Evolutionary conservation across 2,888 invertebrate species (phyloP).

Genomic region (Apamea monoglypha): DNA sequence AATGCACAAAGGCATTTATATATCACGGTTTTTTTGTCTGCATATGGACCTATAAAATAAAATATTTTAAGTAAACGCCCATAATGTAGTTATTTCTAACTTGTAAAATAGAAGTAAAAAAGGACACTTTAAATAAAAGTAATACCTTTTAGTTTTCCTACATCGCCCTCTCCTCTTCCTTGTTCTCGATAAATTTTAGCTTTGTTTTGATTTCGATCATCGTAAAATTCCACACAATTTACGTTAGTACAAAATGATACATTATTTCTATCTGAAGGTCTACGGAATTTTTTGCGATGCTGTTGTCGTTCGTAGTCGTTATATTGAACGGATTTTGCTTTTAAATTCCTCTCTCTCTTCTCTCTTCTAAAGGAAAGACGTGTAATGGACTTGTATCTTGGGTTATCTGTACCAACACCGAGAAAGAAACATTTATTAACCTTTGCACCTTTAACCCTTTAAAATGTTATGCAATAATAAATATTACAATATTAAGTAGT

Average conservation of each 20-base stretch:
- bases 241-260: constrained; percentile 45
- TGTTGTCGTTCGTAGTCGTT: constrained; percentile 12
- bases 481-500: not conserved
- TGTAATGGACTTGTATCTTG: constrained; percentile 25
- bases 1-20: not conserved
- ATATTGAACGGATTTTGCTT: constrained; percentile 24
- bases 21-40: not conserved
- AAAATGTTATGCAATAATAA: not conserved
- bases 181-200: not conserved
- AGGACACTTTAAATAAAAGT: not conserved
- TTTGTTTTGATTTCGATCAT: not conserved
- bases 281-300: constrained; percentile 17
- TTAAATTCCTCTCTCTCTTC: not conserved
- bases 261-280: constrained; percentile 27
- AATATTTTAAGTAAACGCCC: not conserved
- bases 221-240: constrained; percentile 30
- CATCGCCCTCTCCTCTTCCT: constrained; percentile 36
- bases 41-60: constrained; percentile 21
- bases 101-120: not conserved
- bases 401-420: not conserved
- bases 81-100: not conserved
- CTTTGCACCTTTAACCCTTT: not conserved
- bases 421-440: not conserved
- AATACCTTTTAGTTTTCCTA: constrained; percentile 26
- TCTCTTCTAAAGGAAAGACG: not conserved